These are phyloP conservation scores for Anneissia japonica DNA, from an alignment of 35 echinoderm and acorn worm genomes.

Conservation along the genomic window DNA sequence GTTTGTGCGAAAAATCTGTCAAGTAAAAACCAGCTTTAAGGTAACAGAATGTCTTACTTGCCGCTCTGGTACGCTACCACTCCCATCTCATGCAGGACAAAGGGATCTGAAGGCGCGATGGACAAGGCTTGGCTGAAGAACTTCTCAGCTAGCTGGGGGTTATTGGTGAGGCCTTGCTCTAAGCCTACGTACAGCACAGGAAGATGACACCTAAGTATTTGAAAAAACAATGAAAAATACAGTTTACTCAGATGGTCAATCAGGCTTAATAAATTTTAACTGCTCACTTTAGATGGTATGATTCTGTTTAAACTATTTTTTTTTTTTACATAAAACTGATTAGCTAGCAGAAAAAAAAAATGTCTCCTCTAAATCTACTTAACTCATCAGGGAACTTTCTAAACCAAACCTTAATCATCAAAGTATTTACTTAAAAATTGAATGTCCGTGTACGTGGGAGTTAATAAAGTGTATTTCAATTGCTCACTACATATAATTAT, in stretches of 20 bases:
- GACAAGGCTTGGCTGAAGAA: conserved; percentile 74
- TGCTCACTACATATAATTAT: no score
- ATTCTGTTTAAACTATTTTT: not conserved
- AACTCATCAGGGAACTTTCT: no score
- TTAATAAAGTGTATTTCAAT: no score
- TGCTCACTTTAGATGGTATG: not conserved
- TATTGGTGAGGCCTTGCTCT: conserved; percentile 90
- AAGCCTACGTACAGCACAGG: conserved; percentile 81
- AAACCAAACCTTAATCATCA: no score
- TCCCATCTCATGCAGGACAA: conserved; percentile 98
- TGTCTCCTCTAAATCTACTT: no score
- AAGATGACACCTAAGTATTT: conserved; percentile 76
- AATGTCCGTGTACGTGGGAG: no score
- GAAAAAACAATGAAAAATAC: not conserved
- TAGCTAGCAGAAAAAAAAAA: not conserved
- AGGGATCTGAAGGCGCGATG: conserved; percentile 79
- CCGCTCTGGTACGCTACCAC: conserved; percentile 79
- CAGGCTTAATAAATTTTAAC: not conserved
- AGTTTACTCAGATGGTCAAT: not conserved
- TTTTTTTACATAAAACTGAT: not conserved
- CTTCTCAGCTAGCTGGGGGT: conserved; percentile 84
- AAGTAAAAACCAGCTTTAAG: no score
- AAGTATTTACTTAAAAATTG: no score
- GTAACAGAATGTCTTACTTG: conserved; percentile 38
- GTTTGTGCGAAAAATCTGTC: no score